Evolutionary conservation across 1,140 invertebrate genomes (phyloP), one percentile per base, ranked within the genome.

Genomic region (Steinernema khuongi): DNA sequence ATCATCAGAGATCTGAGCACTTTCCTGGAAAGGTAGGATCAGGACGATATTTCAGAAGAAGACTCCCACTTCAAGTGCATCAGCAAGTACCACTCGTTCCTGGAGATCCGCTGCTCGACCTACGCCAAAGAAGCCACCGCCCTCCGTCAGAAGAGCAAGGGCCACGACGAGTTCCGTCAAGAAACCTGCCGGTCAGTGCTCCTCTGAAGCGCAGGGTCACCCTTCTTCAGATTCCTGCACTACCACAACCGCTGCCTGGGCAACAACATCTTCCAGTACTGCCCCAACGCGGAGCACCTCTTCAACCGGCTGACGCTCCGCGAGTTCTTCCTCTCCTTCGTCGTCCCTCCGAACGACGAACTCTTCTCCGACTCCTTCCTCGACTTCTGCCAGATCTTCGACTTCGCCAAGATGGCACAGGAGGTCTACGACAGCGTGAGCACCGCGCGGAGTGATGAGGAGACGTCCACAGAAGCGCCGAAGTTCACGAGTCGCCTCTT

Each of bases 391-490:
- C 73, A 73, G 31, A 43, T 33, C 30, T 36, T 43, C 73, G 77
- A 78, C 33, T 78, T 78, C 31, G 74, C 77, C 26, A 78, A 78
- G 67, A 78, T 78, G 19, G 77, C 77, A 26, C 74, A 79, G 22
- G 77, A 78, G 19, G 30, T 78, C 0, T 78, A 77, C 66, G 77
- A 80, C 60, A 80, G 74, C 36, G 81, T 78, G 29, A 75, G 79
- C 30, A 29, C 71, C 74, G 73, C 77, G 22, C 11, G 50, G 19
- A 22, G 50, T 22, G 50, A 22, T 22, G 7, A 60, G 36, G 77
- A 43, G 68, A 76, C 30, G 11, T 80, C 68, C 18, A 80, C 32
- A 29, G 41, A 33, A 19, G 28, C 2, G 78, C 30, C 22, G 31
- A 50, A 18, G 26, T 76, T 50, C 19, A 36, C 78, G 2, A 80